These are phyloP conservation scores for Ptilorrhoa leucosticta DNA, from an alignment of 2,113 vertebrate genomes.

Conservation along the genomic window DNA sequence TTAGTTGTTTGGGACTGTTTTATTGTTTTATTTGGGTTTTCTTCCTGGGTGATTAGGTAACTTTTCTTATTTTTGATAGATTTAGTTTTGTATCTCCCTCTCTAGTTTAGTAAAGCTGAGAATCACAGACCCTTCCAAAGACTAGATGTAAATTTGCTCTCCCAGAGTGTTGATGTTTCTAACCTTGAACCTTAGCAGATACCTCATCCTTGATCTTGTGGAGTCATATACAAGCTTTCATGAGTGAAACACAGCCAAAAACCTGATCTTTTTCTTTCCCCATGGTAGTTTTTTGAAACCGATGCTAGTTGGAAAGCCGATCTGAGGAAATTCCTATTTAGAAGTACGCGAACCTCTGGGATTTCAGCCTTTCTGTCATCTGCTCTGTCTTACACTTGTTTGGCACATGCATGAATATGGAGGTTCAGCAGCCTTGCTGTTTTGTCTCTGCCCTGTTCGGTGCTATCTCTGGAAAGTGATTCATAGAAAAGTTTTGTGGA, in stretches of 20 bases:
- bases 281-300: not conserved
- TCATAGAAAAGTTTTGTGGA: not conserved
- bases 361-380: not conserved
- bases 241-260: not conserved
- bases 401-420: not conserved
- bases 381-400: not conserved
- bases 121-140: not conserved
- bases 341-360: not conserved
- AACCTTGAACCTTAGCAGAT: not conserved
- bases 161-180: not conserved
- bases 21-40: not conserved
- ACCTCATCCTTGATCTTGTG: not conserved
- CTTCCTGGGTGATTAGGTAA: not conserved
- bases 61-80: not conserved
- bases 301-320: not conserved
- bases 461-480: not conserved
- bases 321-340: not conserved
- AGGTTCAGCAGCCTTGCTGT: not conserved
- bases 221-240: not conserved
- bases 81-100: not conserved
- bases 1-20: not conserved
- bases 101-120: not conserved
- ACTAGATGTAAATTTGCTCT: not conserved
- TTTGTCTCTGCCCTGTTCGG: not conserved
- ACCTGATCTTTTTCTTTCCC: not conserved